Percentiles rank a stretch among this genome's conserved stretches.
phyloP scores from a whole-genome alignment of 2,113 vertebrate genomes.

The Coregonus clupeaformis region DNA sequence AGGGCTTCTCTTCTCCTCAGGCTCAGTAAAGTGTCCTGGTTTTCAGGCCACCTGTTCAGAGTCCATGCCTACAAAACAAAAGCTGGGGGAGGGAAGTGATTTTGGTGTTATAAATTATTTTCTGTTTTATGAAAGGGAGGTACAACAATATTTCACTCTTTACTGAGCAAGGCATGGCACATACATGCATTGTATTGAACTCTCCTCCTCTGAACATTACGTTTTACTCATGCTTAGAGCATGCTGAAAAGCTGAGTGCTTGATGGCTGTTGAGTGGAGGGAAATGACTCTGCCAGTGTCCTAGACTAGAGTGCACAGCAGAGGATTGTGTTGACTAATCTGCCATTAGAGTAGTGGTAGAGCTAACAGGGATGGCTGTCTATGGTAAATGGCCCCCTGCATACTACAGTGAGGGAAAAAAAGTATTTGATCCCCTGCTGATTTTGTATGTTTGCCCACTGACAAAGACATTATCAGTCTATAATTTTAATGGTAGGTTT shows the following conservation, averaged over 20 bases:
- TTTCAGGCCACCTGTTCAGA: neutral
- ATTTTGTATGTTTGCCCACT: too few species aligned
- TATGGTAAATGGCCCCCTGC: conserved; percentile 33
- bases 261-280: conserved; percentile 65
- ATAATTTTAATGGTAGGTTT: too few species aligned
- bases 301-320: conserved; percentile 35
- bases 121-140: neutral
- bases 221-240: conserved; percentile 46
- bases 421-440: too few species aligned
- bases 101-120: neutral
- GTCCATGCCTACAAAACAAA: neutral
- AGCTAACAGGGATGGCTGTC: conserved; percentile 19
- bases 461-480: too few species aligned
- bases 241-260: conserved; percentile 47
- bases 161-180: conserved; percentile 23
- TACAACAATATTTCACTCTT: neutral
- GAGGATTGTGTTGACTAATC: conserved; percentile 13
- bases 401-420: too few species aligned
- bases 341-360: conserved; percentile 53
- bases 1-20: neutral
- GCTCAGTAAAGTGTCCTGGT: too few species aligned
- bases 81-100: neutral
- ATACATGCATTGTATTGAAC: conserved; percentile 34
- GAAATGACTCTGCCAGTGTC: conserved; percentile 54
- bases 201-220: neutral